These are phyloP conservation scores for Andrena marginata DNA, from an alignment of 2,888 invertebrate genomes.

Conservation along the genomic window DNA sequence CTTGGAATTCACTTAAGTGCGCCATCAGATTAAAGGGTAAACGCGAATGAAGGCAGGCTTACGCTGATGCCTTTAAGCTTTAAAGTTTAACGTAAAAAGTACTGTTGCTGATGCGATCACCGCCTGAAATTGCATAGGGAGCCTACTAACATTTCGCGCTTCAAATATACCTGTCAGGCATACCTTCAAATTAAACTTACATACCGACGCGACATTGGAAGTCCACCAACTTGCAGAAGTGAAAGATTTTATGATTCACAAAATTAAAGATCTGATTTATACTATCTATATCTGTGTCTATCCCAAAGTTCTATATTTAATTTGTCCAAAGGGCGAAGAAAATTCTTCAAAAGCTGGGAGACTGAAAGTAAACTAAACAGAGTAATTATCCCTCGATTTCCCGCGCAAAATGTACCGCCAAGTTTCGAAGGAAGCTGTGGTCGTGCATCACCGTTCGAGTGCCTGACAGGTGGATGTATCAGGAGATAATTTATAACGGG, in stretches of 20 bases:
- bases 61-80: background rate
- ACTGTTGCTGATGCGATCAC: background rate
- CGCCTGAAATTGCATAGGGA: background rate
- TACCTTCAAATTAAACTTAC: too few relatives aligned
- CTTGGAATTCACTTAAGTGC: constrained; percentile 25
- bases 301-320: too few relatives aligned
- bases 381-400: background rate
- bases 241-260: too few relatives aligned
- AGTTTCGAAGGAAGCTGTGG: background rate
- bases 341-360: too few relatives aligned
- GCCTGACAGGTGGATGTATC: constrained; percentile 21
- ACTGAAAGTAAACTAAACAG: too few relatives aligned
- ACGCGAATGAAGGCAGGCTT: background rate
- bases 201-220: too few relatives aligned
- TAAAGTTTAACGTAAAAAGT: constrained; percentile 1
- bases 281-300: too few relatives aligned
- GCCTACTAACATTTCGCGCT: too few relatives aligned
- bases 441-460: background rate
- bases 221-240: too few relatives aligned
- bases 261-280: too few relatives aligned
- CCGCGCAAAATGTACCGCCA: background rate
- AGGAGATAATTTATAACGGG: constrained; percentile 38
- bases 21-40: constrained; percentile 19
- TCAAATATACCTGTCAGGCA: too few relatives aligned
- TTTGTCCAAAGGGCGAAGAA: too few relatives aligned